Base-by-base conservation (phyloP, 2,888 invertebrate genomes). In the Agrotis segetum region DNA sequence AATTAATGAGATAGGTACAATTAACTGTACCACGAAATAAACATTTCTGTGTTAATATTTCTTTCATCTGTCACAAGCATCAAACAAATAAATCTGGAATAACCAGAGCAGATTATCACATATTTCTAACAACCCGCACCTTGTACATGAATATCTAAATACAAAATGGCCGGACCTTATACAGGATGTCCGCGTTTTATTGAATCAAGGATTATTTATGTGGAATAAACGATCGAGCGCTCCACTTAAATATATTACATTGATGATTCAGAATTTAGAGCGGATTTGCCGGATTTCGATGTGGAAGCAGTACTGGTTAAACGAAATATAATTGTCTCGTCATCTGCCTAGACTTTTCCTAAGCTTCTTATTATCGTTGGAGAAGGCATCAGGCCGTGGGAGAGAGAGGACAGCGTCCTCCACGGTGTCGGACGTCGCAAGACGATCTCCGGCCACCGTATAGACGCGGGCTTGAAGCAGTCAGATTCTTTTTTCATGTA, bases 101-200 rank as follows among this genome's bases (percentile, higher is more conserved):
- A 64, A 67, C 74, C 71, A 24, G 61, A 71, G 14, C 46, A 47
- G 46, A 74, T 64, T 40, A 46, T 49, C 24, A 63, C 58, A 53
- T 69, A 67, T 70, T 44, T 53, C 24, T 44, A n/a, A 66, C 40
- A 17, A 53, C 17, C 61, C 76, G 61, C 63, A 77, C 55, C 50
- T 68, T 64, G 52, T 67, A 24, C 34, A 65, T 66, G 67, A 69
- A 78, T 81, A 71, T 52, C 69, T 82, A 64, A 77, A 67, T 59
- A 73, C 61, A 62, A 76, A 71, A 76, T 66, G 66, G 34, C 83
- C 84, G 84, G 85, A 85, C 63, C 19, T 60, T 63, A 34, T 80
- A 62, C 63, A 85, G 85, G 85, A 86, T 85, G 84, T 86, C 85
- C 85, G 85, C 46, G 76, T 81, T 77, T 16, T 34, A 70, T 63